phyloP scores from a whole-genome alignment of 2,888 invertebrate species.

The Agelastica alni region DNA sequence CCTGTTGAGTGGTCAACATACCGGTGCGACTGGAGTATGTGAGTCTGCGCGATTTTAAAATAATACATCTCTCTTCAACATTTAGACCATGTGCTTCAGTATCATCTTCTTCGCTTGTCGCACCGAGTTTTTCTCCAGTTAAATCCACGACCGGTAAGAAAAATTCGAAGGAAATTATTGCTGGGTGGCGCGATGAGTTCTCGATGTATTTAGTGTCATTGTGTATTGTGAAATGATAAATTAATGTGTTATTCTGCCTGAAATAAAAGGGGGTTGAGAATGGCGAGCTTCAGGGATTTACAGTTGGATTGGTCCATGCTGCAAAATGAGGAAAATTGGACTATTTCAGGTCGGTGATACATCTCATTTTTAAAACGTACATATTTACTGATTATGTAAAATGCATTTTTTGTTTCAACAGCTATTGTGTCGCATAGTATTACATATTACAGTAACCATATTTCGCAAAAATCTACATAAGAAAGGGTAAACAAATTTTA shows the following conservation, averaged over 20 bases:
- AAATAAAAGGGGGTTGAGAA: slow-evolving; percentile 40
- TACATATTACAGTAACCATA: too few species aligned
- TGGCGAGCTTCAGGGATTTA: slow-evolving; percentile 70
- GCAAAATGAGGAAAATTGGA: slow-evolving; percentile 62
- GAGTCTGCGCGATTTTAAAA: slow-evolving; percentile 36
- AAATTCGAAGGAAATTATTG: slow-evolving; percentile 3
- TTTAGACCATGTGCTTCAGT: slow-evolving; percentile 27
- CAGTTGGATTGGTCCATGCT: slow-evolving; percentile 68
- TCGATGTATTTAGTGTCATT: too few species aligned
- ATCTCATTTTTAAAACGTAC: too few species aligned
- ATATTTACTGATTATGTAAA: too few species aligned
- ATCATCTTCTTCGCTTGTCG: slow-evolving; percentile 29
- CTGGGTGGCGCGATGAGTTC: too few species aligned
- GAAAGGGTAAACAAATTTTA: too few species aligned
- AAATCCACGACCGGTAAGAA: slow-evolving; percentile 10
- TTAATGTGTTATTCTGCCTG: neutral
- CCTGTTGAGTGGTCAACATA: slow-evolving; percentile 35
- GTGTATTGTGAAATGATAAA: neutral
- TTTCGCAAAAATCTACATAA: too few species aligned
- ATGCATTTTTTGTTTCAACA: too few species aligned
- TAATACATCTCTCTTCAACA: slow-evolving; percentile 18
- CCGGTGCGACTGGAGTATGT: neutral
- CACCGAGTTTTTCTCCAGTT: slow-evolving; percentile 20
- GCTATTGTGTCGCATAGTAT: too few species aligned
- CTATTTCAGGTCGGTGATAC: slow-evolving; percentile 65